Conservation (phyloP, 2,797 vertebrate genomes). For the Gorsachius magnificus region DNA sequence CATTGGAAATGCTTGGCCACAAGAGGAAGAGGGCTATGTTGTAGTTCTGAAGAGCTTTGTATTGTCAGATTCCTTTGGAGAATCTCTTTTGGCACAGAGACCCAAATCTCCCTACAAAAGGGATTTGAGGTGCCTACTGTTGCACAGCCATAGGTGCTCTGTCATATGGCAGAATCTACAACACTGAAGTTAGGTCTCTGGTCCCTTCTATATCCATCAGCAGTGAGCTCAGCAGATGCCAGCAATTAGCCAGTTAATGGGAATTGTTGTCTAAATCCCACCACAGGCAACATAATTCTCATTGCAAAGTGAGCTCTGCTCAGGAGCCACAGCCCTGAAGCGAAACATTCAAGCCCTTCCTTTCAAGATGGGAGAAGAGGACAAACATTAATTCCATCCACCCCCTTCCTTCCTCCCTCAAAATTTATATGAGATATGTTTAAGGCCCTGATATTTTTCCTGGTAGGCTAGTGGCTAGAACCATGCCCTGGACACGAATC, state of each 20-base stretch:
- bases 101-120: background rate
- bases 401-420: accelerated
- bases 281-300: background rate
- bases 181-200: background rate
- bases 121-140: background rate
- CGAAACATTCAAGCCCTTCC: background rate
- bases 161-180: background rate
- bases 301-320: background rate
- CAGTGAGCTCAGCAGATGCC: background rate
- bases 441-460: background rate
- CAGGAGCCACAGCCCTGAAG: background rate
- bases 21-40: background rate
- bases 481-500: background rate
- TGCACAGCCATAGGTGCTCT: background rate
- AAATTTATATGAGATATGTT: background rate
- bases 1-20: background rate
- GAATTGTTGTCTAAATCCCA: background rate
- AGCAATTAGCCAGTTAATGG: background rate
- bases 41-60: background rate
- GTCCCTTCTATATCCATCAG: background rate
- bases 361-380: background rate
- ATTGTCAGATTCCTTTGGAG: background rate
- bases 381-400: background rate
- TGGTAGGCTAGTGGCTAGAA: background rate
- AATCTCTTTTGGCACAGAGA: background rate